phyloP scores from a whole-genome alignment of 2,113 vertebrate genomes.

The Engystomops pustulosus region DNA sequence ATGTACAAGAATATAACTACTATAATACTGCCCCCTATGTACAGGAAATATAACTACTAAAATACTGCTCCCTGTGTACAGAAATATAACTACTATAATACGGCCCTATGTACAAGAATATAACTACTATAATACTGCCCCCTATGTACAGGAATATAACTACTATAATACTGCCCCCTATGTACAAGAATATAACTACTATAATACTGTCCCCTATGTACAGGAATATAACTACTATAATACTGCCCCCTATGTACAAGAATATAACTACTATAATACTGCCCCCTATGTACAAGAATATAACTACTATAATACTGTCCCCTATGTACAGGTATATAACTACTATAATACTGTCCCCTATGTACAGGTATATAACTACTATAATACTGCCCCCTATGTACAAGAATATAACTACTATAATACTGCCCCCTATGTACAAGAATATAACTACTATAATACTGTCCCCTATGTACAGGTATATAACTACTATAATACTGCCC shows the following conservation, averaged over 20 bases:
- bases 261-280: too few relatives aligned
- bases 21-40: not conserved
- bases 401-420: conserved; percentile 15
- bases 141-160: not conserved
- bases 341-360: too few relatives aligned
- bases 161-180: conserved; percentile 9
- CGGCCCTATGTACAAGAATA: conserved; percentile 2
- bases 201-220: too few relatives aligned
- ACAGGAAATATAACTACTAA: conserved; percentile 13
- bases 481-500: too few relatives aligned
- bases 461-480: too few relatives aligned
- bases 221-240: too few relatives aligned
- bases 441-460: too few relatives aligned
- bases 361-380: conserved; percentile 3
- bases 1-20: not conserved
- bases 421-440: too few relatives aligned
- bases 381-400: conserved; percentile 3
- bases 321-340: too few relatives aligned
- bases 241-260: too few relatives aligned
- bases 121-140: not conserved
- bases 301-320: too few relatives aligned
- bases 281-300: too few relatives aligned
- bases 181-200: conserved; percentile 4
- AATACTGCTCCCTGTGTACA: not conserved
- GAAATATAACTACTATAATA: not conserved